phyloP scores from a whole-genome alignment of 1,140 invertebrate genomes.

The Drosophila mayri region DNA sequence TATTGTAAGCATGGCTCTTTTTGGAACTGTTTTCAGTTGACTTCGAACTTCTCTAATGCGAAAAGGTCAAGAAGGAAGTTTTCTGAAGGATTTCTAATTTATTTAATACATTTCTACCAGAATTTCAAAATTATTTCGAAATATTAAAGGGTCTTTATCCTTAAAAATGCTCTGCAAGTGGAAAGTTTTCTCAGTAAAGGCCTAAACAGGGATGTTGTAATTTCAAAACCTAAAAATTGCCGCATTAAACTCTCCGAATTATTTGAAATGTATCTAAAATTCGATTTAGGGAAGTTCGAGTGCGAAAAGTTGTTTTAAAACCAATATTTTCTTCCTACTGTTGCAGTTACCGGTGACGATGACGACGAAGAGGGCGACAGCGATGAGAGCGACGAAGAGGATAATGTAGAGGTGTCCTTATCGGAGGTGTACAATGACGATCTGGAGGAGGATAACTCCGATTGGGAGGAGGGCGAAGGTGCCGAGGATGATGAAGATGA shows the following conservation, averaged over 20 bases:
- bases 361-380: slow-evolving; percentile 86
- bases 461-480: slow-evolving; percentile 80
- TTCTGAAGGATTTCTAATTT: background rate
- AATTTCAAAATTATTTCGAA: background rate
- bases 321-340: slow-evolving; percentile 3
- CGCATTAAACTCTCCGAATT: background rate
- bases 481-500: slow-evolving; percentile 85
- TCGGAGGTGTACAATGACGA: slow-evolving; percentile 82
- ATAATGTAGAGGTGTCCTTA: slow-evolving; percentile 86
- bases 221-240: background rate
- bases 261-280: background rate
- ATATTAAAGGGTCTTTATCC: background rate
- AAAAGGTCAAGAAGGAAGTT: background rate
- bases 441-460: slow-evolving; percentile 83
- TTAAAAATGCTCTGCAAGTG: background rate
- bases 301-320: background rate
- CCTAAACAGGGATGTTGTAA: background rate
- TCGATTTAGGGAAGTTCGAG: slow-evolving; percentile 43
- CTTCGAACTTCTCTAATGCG: slow-evolving; percentile 38
- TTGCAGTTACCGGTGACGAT: slow-evolving; percentile 87
- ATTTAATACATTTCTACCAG: background rate
- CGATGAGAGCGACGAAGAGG: slow-evolving; percentile 86
- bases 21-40: slow-evolving; percentile 3
- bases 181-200: background rate
- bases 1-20: slow-evolving; percentile 78